Conservation (phyloP, 2,888 invertebrate species). For the Macaria notata region DNA sequence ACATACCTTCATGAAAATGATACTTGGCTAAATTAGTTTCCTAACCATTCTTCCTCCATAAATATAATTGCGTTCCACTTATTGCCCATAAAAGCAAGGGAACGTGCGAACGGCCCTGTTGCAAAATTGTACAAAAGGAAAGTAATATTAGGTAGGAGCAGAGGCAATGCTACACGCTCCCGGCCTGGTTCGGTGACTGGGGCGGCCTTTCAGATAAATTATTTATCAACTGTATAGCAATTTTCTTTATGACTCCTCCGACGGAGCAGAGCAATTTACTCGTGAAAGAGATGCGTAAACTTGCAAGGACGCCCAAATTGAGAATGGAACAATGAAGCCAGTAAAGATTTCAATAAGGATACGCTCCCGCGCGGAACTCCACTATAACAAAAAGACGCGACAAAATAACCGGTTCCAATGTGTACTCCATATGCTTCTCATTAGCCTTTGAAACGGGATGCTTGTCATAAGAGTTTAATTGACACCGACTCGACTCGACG, state of each 20-base stretch:
- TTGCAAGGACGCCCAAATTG: constrained; percentile 78
- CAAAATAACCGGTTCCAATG: constrained; percentile 37
- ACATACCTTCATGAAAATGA: constrained; percentile 49
- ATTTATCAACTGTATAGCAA: constrained; percentile 83
- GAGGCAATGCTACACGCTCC: constrained; percentile 65
- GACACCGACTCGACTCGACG: constrained; percentile 55
- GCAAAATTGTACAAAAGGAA: constrained; percentile 82
- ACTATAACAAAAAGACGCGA: constrained; percentile 35
- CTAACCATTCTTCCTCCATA: constrained; percentile 76
- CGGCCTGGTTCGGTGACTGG: constrained; percentile 78
- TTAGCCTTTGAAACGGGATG: constrained; percentile 63
- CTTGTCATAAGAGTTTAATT: constrained; percentile 62
- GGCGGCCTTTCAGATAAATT: constrained; percentile 81
- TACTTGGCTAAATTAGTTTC: constrained; percentile 77
- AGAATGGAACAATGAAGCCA: constrained; percentile 69
- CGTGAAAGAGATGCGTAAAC: constrained; percentile 80
- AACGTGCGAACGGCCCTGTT: constrained; percentile 80
- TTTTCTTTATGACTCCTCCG: constrained; percentile 83
- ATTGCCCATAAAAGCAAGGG: constrained; percentile 81
- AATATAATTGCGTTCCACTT: constrained; percentile 82
- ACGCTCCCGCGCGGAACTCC: constrained; percentile 34
- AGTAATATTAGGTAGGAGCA: constrained; percentile 79
- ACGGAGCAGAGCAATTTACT: constrained; percentile 80
- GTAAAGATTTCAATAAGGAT: constrained; percentile 72
- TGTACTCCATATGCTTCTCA: constrained; percentile 58